Evolutionary conservation across 2,113 vertebrate species (phyloP), one percentile per base, ranked within the genome.

Genomic region (Crotophaga sulcirostris): DNA sequence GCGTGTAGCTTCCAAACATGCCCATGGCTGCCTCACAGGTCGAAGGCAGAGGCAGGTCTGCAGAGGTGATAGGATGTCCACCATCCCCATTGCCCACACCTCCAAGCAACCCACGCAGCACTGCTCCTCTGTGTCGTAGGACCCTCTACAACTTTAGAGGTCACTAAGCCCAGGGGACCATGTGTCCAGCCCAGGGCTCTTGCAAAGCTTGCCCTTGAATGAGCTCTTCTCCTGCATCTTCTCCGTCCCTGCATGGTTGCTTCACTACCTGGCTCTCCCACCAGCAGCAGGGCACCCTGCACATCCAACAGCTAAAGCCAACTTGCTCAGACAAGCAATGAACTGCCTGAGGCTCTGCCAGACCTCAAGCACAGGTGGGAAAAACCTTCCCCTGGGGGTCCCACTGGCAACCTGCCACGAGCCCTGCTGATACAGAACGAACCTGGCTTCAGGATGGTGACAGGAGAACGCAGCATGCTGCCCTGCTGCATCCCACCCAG

Each of bases 1-100:
- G 96, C 6, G 10, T 66, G 59, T 51, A 62, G 25, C 64, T 95
- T 84, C 72, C 83, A 90, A 94, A 94, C 90, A 91, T 77, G 93
- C 60, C 94, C 85, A 52, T 0, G 5, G 82, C 91, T 9, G 55
- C 79, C 90, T 94, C 13, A 0, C 0, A 0, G 75, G 70, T 76
- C 38, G 2, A 69, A 78, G 66, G 62, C 80, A 85, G 54, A 75
- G 60, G 40, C 68, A 70, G 77, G 26, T 89, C 84, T 75, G 51
- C 9, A 12, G 87, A 78, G 55, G 42, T 44, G 60, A 77, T 3
- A 17, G n/a, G 31, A 72, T 34, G 18, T 73, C 54, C 87, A 60
- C 47, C n/a, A 42, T 45, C 17, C 75, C 60, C 31, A 23, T 8
- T 16, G 56, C 26, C 64, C 67, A 69, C 20, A 29, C 14, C 24